Evolutionary conservation across 2,797 vertebrate genomes (phyloP), one percentile per base, ranked within the genome.

Genomic region (Pantherophis alleghaniensis): DNA sequence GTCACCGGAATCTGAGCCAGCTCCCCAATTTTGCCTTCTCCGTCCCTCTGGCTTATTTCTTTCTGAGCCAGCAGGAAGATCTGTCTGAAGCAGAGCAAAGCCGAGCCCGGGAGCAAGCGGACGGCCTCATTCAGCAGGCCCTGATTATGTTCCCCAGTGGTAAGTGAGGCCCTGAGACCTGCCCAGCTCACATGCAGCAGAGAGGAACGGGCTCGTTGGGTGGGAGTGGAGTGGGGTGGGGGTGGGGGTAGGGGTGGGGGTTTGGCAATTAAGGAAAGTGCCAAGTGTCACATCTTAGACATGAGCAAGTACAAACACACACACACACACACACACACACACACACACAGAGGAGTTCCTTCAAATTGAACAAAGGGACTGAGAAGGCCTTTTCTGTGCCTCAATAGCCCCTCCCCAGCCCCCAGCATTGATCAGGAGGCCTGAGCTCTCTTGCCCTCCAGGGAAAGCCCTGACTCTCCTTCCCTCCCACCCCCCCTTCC

Each of bases 21-120:
- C 98, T 99, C 95, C 99, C 99, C 91, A 99, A 99, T 97, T 99
- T 99, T 95, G 98, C 98, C 60, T 99, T 99, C 97, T 99, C 99
- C 0, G 98, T 98, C 87, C 98, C 99, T 0, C 97, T 99, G 97
- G 98, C 98, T 1, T 98, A 98, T 95, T 99, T 99, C 96, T 98
- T 99, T 90, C 97, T 98, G 95, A 99, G 99, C 97, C 98, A 98
- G 97, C 98, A 98, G 94, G 98, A 99, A 32, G 98, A 98, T 92
- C 87, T 98, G 42, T 95, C 98, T 0, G 97, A 98, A 32, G 96
- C 97, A 74, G 98, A 99, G 97, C 97, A 96, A 0, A 87, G 94
- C 90, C 96, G 96, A 1, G 96, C 97, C 3, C 97, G 96, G 94
- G 97, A 97, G 55, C 97, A 94, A 96, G 98, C 99, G 0, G 97